phyloP scores from a whole-genome alignment of 2,797 vertebrate genomes.

The Myotis myotis region DNA sequence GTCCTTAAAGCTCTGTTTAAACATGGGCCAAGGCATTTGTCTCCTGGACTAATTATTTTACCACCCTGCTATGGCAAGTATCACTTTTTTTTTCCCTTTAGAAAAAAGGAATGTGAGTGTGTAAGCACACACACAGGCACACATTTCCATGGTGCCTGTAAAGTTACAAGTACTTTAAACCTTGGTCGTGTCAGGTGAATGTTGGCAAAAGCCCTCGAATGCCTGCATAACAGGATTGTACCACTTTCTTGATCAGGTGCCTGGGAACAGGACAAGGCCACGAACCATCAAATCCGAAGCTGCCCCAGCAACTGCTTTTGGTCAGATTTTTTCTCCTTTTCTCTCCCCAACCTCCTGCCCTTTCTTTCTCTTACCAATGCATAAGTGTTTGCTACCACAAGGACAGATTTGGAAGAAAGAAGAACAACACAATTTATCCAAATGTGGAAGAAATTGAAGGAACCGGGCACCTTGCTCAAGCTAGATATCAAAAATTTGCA shows the following conservation, averaged over 20 bases:
- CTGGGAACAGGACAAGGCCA: conserved; percentile 80
- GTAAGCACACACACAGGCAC: neutral
- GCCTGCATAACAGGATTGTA: conserved; percentile 77
- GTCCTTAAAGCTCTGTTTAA: conserved; percentile 87
- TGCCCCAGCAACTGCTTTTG: conserved; percentile 85
- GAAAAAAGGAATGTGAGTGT: neutral
- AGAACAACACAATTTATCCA: conserved; percentile 77
- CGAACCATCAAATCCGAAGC: conserved; percentile 77
- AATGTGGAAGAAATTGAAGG: conserved; percentile 69
- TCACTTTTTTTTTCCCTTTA: conserved; percentile 36
- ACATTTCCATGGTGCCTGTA: conserved; percentile 45
- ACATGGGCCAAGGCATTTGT: conserved; percentile 83
- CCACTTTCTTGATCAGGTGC: conserved; percentile 85
- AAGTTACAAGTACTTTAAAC: conserved; percentile 81
- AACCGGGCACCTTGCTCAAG: conserved; percentile 77
- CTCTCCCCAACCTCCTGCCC: conserved; percentile 57
- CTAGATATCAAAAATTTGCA: conserved; percentile 80
- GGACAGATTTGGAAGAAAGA: conserved; percentile 69
- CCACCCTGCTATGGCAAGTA: conserved; percentile 70
- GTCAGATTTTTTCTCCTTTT: conserved; percentile 75
- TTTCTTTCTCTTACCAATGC: conserved; percentile 56
- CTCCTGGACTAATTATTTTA: conserved; percentile 84
- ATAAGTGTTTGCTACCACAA: conserved; percentile 74
- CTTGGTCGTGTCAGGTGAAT: conserved; percentile 84
- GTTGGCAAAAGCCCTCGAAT: conserved; percentile 78